Evolutionary conservation across 2,113 vertebrate genomes (phyloP).

Genomic region (Phycodurus eques): DNA sequence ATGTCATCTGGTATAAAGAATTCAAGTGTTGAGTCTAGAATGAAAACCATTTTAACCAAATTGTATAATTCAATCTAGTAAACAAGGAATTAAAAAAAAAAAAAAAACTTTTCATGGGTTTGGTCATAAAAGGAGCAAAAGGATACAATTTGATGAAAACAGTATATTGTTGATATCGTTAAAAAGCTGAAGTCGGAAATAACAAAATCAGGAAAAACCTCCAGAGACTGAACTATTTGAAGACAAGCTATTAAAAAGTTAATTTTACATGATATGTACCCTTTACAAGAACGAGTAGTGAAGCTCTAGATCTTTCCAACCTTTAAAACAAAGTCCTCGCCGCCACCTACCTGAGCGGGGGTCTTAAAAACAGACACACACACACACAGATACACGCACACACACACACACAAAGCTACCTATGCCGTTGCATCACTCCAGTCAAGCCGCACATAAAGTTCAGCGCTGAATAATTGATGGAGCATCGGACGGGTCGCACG

Average conservation of each 20-base stretch:
- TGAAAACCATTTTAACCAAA: no score
- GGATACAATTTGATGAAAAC: no score
- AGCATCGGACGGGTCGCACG: conserved; percentile 51
- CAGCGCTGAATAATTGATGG: conserved; percentile 75
- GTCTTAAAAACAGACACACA: conserved; percentile 19
- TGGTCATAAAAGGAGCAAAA: no score
- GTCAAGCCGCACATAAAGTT: conserved; percentile 66
- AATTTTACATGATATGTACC: background rate
- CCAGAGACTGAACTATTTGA: background rate
- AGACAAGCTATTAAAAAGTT: background rate
- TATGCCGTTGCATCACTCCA: conserved; percentile 19
- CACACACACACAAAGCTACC: background rate
- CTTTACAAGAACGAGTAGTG: background rate
- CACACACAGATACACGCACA: background rate
- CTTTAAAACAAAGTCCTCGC: conserved; percentile 11
- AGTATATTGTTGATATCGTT: no score
- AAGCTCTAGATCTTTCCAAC: background rate
- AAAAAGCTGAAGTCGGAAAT: no score
- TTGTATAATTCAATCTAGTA: no score
- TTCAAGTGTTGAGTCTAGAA: no score
- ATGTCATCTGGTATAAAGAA: no score
- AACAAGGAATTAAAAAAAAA: no score
- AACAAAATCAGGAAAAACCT: no score
- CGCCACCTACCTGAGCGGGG: conserved; percentile 28
- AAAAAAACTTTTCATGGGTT: no score